Evolutionary conservation across 2,888 invertebrate species (phyloP), one percentile per base, ranked within the genome.

Genomic region (Orchesella flavescens): DNA sequence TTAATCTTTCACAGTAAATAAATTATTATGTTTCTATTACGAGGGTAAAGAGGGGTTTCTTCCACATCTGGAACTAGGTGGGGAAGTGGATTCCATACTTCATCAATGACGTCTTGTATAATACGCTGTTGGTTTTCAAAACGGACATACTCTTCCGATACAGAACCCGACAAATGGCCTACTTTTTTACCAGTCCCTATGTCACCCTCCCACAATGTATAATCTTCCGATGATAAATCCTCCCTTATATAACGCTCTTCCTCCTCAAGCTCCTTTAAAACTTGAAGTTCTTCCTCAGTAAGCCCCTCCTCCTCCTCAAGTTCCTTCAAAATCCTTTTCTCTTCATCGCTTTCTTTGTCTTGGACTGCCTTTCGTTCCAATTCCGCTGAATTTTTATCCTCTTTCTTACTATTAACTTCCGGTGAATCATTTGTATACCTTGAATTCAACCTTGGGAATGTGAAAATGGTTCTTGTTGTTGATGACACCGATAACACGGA

Each of bases 31-130:
- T n/a, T 53, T 2, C 17, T 21, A 21, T 69, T 78, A 78, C 78
- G 69, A 10, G 78, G 78, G 63, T 57, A 75, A 19, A 73, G 69
- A 9, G 57, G 49, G 13, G 65, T 55, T n/a, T 57, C 43, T 5
- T 55, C 71, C 1, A 59, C 34, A 19, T 79, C 66, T 21, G 65
- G 66, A 44, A 69, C 43, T n/a, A 44, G 49, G 65, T 49, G 7
- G 12, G 83, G 71, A 1, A 84, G 23, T 1, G 87, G 87, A 49
- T 87, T 72, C 87, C 87, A 86, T 15, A 85, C 43, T 59, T 87
- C 85, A 9, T 88, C 88, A 49, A 82, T 86, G 0, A 87, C 86
- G 78, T 88, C 88, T 72, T 86, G 87, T 65, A 88, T 86, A 19
- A 87, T 49, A 53, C 86, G 46, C 44, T 84, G 84, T n/a, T 61